Percentiles rank a stretch among this genome's conserved stretches.
Conservation (phyloP, 2,888 invertebrate genomes). For the Oscheius sp. region DNA sequence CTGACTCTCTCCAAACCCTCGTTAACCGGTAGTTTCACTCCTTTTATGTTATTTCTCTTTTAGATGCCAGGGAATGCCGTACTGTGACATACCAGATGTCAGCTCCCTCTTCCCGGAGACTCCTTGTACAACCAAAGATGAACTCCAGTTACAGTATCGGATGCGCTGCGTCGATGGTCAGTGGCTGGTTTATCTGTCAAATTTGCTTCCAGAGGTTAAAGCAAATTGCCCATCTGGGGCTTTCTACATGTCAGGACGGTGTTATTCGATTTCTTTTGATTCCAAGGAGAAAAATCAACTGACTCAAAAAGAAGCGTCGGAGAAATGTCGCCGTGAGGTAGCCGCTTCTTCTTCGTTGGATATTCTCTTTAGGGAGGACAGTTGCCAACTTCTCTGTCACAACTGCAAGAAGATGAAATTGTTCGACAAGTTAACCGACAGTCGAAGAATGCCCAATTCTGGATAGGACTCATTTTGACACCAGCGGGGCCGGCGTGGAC, state of each 20-base stretch:
- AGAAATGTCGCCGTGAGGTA: constrained; percentile 31
- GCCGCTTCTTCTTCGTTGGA: background rate
- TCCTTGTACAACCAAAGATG: constrained; percentile 45
- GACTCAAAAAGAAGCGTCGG: constrained; percentile 38
- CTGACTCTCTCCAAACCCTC: constrained; percentile 50
- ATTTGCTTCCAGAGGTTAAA: constrained; percentile 21
- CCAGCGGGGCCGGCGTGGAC: constrained; percentile 25
- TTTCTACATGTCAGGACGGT: constrained; percentile 45
- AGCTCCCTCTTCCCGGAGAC: constrained; percentile 45
- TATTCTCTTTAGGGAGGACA: constrained; percentile 26
- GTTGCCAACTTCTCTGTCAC: constrained; percentile 10
- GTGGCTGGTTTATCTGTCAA: background rate
- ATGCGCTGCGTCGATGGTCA: constrained; percentile 46
- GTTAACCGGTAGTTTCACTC: constrained; percentile 37
- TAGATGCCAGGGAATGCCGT: constrained; percentile 49
- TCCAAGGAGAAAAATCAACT: constrained; percentile 41
- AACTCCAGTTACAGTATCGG: constrained; percentile 49
- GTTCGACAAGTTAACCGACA: constrained; percentile 14
- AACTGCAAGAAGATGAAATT: constrained; percentile 18
- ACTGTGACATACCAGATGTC: constrained; percentile 48
- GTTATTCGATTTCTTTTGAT: constrained; percentile 45
- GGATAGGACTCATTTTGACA: constrained; percentile 29
- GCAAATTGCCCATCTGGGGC: constrained; percentile 36
- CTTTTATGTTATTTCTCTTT: background rate
- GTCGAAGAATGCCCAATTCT: constrained; percentile 20